Evolutionary conservation across 2,888 invertebrate species (phyloP).

Genomic region (Leptopilina myrica): DNA sequence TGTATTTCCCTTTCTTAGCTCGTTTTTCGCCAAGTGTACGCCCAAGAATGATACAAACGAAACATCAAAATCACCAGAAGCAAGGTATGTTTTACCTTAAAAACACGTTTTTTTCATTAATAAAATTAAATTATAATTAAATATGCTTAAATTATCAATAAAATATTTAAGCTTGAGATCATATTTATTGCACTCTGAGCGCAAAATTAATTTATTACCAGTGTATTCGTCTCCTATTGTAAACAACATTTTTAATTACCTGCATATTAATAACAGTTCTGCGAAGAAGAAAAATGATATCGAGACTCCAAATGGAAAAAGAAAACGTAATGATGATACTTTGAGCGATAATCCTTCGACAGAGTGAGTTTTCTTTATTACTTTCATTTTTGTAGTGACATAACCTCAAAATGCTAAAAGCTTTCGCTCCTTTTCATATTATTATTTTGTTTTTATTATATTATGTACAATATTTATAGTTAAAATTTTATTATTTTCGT

Average conservation of each 20-base stretch:
- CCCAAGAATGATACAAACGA: conserved; percentile 56
- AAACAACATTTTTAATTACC: conserved; percentile 59
- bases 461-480: too few relatives aligned
- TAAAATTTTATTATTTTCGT: too few relatives aligned
- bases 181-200: conserved; percentile 41
- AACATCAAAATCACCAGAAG: conserved; percentile 42
- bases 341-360: conserved; percentile 46
- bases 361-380: conserved; percentile 55
- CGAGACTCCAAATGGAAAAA: conserved; percentile 56
- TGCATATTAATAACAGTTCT: conserved; percentile 58
- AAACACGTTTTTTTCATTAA: conserved; percentile 6
- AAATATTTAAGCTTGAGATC: conserved; percentile 42
- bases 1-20: conserved; percentile 65
- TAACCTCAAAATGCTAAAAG: background rate
- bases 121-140: conserved; percentile 31
- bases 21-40: conserved; percentile 74
- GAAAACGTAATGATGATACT: conserved; percentile 60
- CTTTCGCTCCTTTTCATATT: background rate
- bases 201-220: conserved; percentile 40
- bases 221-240: conserved; percentile 33
- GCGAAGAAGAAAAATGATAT: conserved; percentile 51
- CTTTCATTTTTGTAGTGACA: background rate
- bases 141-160: conserved; percentile 56
- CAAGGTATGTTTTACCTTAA: conserved; percentile 63
- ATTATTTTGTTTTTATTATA: too few relatives aligned